Evolutionary conservation across 2,113 vertebrate species (phyloP).

Genomic region (Upupa epops): DNA sequence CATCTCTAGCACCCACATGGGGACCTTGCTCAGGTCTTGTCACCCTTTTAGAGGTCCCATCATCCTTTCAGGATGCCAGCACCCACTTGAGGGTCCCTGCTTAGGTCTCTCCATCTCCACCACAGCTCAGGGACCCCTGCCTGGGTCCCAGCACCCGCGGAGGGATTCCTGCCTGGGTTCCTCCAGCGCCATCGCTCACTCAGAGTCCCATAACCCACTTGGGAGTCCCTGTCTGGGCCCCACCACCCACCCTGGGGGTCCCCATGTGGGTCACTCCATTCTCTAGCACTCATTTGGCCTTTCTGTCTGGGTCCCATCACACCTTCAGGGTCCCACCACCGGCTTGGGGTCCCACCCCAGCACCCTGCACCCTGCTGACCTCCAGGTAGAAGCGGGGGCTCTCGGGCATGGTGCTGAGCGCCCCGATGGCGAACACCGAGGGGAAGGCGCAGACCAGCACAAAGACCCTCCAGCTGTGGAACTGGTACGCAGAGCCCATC

Average conservation of each 20-base stretch:
- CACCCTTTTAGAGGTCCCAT: not conserved
- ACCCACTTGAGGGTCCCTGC: not conserved
- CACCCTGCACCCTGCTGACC: constrained; percentile 63
- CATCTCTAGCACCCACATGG: not conserved
- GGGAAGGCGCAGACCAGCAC: constrained; percentile 96
- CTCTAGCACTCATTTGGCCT: not conserved
- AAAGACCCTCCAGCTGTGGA: constrained; percentile 99
- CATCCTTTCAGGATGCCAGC: too few species aligned
- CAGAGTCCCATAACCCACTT: not conserved
- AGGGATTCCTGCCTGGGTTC: too few species aligned
- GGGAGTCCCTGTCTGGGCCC: too few species aligned
- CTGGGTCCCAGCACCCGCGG: too few species aligned
- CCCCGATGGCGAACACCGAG: constrained; percentile 92
- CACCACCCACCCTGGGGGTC: too few species aligned
- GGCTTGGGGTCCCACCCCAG: not conserved
- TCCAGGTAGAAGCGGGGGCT: constrained; percentile 96
- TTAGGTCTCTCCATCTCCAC: rapidly evolving
- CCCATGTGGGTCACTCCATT: not conserved
- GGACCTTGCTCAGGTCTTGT: not conserved
- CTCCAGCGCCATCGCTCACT: not conserved
- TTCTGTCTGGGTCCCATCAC: not conserved
- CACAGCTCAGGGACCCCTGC: not conserved
- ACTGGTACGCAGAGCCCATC: constrained; percentile 98
- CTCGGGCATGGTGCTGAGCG: constrained; percentile 95
- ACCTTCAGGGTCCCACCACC: not conserved